A percentile compares a stretch with the other conserved stretches of the same genome.
phyloP scores from a whole-genome alignment of 1,140 invertebrate species.

The Rhynchophorus ferrugineus region DNA sequence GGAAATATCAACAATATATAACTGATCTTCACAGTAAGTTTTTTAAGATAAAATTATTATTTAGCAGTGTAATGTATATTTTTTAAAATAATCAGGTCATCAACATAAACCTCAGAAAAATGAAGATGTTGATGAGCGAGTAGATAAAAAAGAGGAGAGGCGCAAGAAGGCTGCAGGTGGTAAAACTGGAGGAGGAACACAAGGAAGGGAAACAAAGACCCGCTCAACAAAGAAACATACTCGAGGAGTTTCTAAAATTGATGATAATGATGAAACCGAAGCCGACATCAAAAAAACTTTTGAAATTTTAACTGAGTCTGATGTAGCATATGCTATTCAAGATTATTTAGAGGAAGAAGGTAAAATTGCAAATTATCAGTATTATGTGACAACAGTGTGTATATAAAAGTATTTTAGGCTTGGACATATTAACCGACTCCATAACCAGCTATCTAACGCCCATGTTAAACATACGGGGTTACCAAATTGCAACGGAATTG shows the following conservation, averaged over 20 bases:
- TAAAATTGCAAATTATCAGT: conserved; percentile 53
- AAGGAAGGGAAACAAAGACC: conserved; percentile 92
- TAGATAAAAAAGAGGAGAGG: conserved; percentile 77
- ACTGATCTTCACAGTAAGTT: conserved; percentile 51
- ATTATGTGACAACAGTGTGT: conserved; percentile 48
- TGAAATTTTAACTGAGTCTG: conserved; percentile 58
- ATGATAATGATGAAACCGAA: conserved; percentile 57
- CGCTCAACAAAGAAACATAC: conserved; percentile 81
- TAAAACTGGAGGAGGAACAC: conserved; percentile 81
- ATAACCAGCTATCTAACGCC: conserved; percentile 41
- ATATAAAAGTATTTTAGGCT: neutral
- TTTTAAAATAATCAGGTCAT: too few species aligned
- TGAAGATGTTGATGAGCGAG: conserved; percentile 49
- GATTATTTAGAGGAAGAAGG: conserved; percentile 56
- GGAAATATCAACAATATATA: conserved; percentile 54
- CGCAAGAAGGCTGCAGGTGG: conserved; percentile 79
- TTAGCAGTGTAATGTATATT: too few species aligned
- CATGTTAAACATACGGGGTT: conserved; percentile 49
- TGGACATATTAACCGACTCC: neutral
- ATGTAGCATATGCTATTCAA: conserved; percentile 51
- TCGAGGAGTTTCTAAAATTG: conserved; percentile 41
- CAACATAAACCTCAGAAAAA: conserved; percentile 39
- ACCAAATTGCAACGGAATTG: conserved; percentile 52
- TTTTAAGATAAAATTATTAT: neutral
- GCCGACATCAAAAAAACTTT: conserved; percentile 43